Conservation (phyloP, 1,140 invertebrate species). For the Prorops nasuta region DNA sequence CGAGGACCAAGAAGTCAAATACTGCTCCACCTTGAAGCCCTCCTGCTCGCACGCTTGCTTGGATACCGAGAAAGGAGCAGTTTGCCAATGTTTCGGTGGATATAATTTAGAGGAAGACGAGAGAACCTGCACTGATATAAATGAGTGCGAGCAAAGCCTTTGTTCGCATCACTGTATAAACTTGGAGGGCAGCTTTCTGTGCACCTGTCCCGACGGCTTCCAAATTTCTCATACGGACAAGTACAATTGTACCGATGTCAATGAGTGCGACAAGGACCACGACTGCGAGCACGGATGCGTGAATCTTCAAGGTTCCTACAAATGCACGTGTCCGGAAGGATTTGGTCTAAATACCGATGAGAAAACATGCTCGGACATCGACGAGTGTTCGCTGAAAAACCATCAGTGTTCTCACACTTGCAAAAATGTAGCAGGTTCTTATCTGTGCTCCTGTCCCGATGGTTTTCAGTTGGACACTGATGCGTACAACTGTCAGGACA, state of each 20-base stretch:
- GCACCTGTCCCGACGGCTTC: conserved; percentile 64
- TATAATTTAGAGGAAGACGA: conserved; percentile 50
- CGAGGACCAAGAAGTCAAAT: neutral
- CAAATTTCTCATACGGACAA: conserved; percentile 50
- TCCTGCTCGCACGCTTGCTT: conserved; percentile 58
- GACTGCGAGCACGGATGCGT: conserved; percentile 45
- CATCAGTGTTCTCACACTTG: conserved; percentile 61
- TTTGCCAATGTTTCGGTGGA: conserved; percentile 63
- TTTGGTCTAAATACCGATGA: conserved; percentile 58
- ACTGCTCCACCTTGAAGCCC: conserved; percentile 38
- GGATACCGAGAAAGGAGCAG: conserved; percentile 59
- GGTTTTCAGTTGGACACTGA: conserved; percentile 58
- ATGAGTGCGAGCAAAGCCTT: conserved; percentile 60
- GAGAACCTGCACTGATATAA: conserved; percentile 64
- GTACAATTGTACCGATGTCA: conserved; percentile 64
- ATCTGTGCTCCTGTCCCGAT: conserved; percentile 62
- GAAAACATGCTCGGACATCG: conserved; percentile 59
- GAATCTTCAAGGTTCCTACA: conserved; percentile 58
- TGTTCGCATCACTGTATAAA: conserved; percentile 64
- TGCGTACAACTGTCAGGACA: conserved; percentile 48
- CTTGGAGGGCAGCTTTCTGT: conserved; percentile 68
- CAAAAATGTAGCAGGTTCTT: conserved; percentile 65
- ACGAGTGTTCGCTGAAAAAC: conserved; percentile 47
- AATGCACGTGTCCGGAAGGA: conserved; percentile 61
- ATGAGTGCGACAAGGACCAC: conserved; percentile 60